These are phyloP conservation scores for Clanis bilineata DNA, from an alignment of 2,888 invertebrate species.

Conservation along the genomic window DNA sequence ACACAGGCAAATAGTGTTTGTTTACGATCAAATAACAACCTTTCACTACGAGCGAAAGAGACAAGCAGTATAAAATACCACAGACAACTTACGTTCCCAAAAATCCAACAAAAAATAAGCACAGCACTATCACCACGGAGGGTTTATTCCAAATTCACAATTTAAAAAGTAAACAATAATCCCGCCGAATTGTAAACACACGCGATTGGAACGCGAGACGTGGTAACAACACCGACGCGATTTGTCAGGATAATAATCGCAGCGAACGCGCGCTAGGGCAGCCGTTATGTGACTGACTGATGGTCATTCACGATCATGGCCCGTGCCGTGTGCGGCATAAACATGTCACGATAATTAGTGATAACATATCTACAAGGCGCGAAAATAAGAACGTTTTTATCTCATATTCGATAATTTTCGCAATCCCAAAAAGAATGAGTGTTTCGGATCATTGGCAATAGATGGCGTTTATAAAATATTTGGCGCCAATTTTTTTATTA, in stretches of 20 bases:
- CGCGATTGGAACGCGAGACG: slow-evolving; percentile 11
- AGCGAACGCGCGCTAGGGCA: slow-evolving; percentile 18
- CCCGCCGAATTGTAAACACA: slow-evolving; percentile 18
- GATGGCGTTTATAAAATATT: slow-evolving; percentile 2
- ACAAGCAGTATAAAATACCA: background rate
- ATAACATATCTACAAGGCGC: slow-evolving; percentile 25
- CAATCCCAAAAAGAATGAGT: background rate
- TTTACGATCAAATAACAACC: background rate
- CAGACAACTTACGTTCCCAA: background rate
- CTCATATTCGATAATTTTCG: slow-evolving; percentile 10
- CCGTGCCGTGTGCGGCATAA: slow-evolving; percentile 20
- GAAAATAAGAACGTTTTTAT: slow-evolving; percentile 20
- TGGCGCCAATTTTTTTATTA: background rate
- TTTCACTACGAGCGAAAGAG: slow-evolving; percentile 12
- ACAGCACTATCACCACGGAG: background rate
- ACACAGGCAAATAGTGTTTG: background rate
- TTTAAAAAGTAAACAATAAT: slow-evolving; percentile 19
- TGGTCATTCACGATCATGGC: slow-evolving; percentile 1
- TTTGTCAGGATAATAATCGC: slow-evolving; percentile 16
- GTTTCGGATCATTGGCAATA: background rate
- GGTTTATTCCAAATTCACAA: slow-evolving; percentile 1
- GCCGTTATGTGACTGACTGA: slow-evolving; percentile 20
- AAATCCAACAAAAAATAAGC: slow-evolving; percentile 1
- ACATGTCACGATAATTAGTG: slow-evolving; percentile 25
- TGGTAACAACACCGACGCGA: background rate